A percentile compares a stretch with the other conserved stretches of the same genome.
phyloP scores from a whole-genome alignment of 2,888 invertebrate genomes.

The Himalopsyche tibetana region DNA sequence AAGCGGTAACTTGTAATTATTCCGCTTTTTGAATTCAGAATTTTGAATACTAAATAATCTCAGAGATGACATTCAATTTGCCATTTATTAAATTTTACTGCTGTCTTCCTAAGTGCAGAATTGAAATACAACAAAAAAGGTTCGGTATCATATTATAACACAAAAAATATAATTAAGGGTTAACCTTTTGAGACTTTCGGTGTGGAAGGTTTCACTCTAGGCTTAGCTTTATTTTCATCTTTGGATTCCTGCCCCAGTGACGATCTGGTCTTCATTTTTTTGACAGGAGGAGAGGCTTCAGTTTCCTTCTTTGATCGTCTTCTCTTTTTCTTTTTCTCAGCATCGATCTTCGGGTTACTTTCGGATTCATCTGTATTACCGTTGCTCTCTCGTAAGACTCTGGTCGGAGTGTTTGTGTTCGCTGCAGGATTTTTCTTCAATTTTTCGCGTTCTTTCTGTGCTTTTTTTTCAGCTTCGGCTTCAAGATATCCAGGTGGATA shows the following conservation, averaged over 20 bases:
- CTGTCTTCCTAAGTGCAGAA: too few relatives aligned
- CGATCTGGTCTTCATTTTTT: slow-evolving; percentile 65
- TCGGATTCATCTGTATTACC: slow-evolving; percentile 67
- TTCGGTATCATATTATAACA: too few relatives aligned
- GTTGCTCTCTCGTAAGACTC: slow-evolving; percentile 69
- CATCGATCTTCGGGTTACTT: slow-evolving; percentile 66
- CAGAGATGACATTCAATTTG: too few relatives aligned
- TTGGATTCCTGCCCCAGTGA: slow-evolving; percentile 53
- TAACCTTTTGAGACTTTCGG: slow-evolving; percentile 61
- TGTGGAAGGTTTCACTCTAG: slow-evolving; percentile 44
- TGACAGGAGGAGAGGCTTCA: slow-evolving; percentile 66
- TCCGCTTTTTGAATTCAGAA: too few relatives aligned
- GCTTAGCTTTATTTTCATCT: slow-evolving; percentile 52
- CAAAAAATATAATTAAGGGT: not conserved
- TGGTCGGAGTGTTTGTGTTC: slow-evolving; percentile 68
- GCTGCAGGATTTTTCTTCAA: slow-evolving; percentile 67
- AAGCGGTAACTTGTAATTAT: too few relatives aligned
- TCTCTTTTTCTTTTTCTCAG: slow-evolving; percentile 67
- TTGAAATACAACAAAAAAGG: too few relatives aligned
- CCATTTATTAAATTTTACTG: too few relatives aligned
- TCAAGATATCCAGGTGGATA: slow-evolving; percentile 86
- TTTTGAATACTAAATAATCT: too few relatives aligned
- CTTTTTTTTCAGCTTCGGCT: slow-evolving; percentile 77
- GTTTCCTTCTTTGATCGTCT: slow-evolving; percentile 54
- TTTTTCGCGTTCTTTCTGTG: slow-evolving; percentile 64